Base-by-base conservation (phyloP, 2,797 vertebrate genomes). In the Lagodon rhomboides region DNA sequence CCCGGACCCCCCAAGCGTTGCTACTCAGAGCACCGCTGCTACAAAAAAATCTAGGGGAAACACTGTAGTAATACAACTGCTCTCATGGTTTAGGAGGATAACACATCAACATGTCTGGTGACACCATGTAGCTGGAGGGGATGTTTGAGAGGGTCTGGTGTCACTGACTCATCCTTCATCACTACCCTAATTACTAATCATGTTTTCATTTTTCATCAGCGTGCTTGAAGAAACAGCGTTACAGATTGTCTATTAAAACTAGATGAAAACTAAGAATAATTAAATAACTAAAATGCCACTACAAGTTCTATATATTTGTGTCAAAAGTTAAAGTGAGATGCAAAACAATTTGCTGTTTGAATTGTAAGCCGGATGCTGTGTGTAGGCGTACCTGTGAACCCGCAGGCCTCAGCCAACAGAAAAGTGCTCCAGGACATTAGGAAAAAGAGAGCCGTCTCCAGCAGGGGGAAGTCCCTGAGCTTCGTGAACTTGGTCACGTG, bases 351-450 rank as follows among this genome's bases (percentile, higher is more conserved):
- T 8, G 22, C 3, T 3, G 41, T 53, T 59, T 38, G 41, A 54
- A 54, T 12, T 13, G 18, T 5, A 49, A 49, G 50, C 2, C 3
- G 11, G 18, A 30, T n/a, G 3, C 8, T 18, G 12, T 53, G 20
- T 71, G 44, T 34, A 12, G 58, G 17, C 27, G 59, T 85, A 93
- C 98, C 98, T 91, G 98, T 99, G 92, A 99, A 98, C 12, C 97
- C 97, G 59, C 98, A 99, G 0, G 98, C 98, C 91, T 99, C 98
- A 0, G 98, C 98, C 91, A 99, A 87, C 53, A 99, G 95, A 84
- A 99, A 99, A 0, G 98, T 99, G 91, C 98, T 99, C 98, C 98
- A 99, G 61, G 98, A 99, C 98, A 99, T 98, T 79, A 99, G 87
- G 95, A 99, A 99, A 87, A 99, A 99, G 58, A 99, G 92, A 11